Percentiles rank a stretch among this genome's conserved stretches.
phyloP scores from a whole-genome alignment of 2,888 invertebrate species.

The Arge pagana region DNA sequence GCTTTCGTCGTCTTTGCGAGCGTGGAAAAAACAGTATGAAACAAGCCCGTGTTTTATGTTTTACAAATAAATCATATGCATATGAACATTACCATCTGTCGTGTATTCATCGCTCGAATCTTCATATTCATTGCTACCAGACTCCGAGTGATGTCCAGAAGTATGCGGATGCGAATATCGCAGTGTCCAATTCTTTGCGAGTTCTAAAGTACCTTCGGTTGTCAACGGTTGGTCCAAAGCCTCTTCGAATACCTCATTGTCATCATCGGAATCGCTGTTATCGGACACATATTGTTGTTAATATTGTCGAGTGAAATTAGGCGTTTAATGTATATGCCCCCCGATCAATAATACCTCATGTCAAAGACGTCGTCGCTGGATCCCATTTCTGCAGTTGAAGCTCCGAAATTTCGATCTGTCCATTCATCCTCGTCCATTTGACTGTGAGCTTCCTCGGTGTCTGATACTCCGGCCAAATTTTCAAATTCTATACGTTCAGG shows the following conservation, averaged over 20 bases:
- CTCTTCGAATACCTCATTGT: constrained; percentile 71
- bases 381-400: constrained; percentile 71
- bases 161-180: constrained; percentile 59
- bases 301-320: neutral
- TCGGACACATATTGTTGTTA: neutral
- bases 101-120: constrained; percentile 57
- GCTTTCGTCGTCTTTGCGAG: constrained; percentile 67
- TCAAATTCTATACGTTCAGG: constrained; percentile 83
- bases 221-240: constrained; percentile 68
- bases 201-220: constrained; percentile 70
- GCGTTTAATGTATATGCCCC: neutral
- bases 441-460: constrained; percentile 68
- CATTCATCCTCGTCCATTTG: constrained; percentile 96
- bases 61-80: constrained; percentile 4
- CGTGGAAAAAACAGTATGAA: constrained; percentile 33
- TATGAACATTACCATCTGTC: constrained; percentile 46
- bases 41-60: constrained; percentile 29
- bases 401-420: constrained; percentile 91
- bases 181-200: constrained; percentile 72
- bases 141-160: constrained; percentile 51
- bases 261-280: constrained; percentile 66
- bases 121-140: constrained; percentile 61
- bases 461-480: constrained; percentile 70
- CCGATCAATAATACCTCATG: constrained; percentile 58
- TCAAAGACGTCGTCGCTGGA: constrained; percentile 70